Evolutionary conservation across 2,888 invertebrate genomes (phyloP), one percentile per base, ranked within the genome.

Genomic region (Tortricodes alternella): DNA sequence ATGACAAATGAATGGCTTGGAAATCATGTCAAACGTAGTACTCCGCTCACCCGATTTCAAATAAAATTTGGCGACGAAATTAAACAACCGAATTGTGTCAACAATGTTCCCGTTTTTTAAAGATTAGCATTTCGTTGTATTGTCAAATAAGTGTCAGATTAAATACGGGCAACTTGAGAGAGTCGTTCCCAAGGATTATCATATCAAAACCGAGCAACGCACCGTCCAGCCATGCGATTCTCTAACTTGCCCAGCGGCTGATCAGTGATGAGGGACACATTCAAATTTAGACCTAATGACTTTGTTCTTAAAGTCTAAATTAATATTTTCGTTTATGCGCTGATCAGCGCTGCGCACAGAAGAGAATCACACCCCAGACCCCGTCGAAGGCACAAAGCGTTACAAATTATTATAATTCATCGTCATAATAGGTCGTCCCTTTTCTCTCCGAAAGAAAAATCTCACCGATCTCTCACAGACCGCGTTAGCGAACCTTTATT

Each of bases 361-460:
- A n/a, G n/a, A n/a, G n/a, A n/a, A n/a, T n/a, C n/a, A 59, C 46
- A 61, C 60, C 53, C 57, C 24, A 41, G 19, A 43, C 21, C 18
- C 29, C 29, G 46, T 53, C 52, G 27, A 15, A 57, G 65, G 62
- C 66, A 74, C 70, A 78, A 78, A 78, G 73, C 71, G 70, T 75
- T 76, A 78, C 72, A 77, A 78, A 78, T 80, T 74, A 65, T 71
- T 43, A 76, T 72, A 75, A 79, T 75, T 75, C 72, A 74, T 77
- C 69, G 64, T 65, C 61, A 66, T 69, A 72, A 72, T 68, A 65
- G 62, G 63, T 50, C 62, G 70, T 71, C 72, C 73, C 71, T 74
- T 73, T 66, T 67, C 68, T 48, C 60, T 62, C 62, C 53, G 39
- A 63, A 70, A 49, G 76, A 79, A 76, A 76, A 73, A 78, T 79